These are phyloP conservation scores for Chaetura pelagica DNA, from an alignment of 2,113 vertebrate species.

Conservation along the genomic window DNA sequence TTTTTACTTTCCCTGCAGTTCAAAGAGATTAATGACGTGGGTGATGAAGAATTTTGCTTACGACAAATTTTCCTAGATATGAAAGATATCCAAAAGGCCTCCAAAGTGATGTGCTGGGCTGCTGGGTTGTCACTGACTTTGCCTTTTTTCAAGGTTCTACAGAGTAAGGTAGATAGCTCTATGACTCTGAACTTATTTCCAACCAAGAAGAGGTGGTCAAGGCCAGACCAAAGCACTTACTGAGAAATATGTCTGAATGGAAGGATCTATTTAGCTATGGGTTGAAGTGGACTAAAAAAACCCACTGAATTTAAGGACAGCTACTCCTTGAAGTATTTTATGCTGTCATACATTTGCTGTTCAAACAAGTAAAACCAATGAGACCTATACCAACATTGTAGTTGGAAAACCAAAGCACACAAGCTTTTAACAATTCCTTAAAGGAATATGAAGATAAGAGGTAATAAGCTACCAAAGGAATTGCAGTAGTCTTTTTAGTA, in stretches of 20 bases:
- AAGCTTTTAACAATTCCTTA: background rate
- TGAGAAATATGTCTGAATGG: background rate
- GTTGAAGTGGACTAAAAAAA: background rate
- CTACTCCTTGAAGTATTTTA: background rate
- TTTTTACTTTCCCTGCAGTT: constrained; percentile 40
- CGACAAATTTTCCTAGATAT: background rate
- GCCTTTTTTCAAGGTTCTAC: background rate
- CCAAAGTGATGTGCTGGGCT: background rate
- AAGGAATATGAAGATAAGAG: background rate
- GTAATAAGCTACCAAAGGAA: background rate
- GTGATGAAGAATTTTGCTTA: background rate
- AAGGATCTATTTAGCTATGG: background rate
- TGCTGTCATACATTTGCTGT: background rate
- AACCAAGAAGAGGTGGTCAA: background rate
- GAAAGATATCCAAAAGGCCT: background rate
- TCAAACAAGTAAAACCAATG: background rate
- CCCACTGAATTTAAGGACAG: fast-evolving
- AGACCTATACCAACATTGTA: background rate
- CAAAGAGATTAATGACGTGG: background rate
- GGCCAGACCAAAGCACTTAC: background rate
- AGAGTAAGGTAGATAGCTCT: fast-evolving
- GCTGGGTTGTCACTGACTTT: background rate
- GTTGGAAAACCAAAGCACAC: background rate
- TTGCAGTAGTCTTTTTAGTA: background rate
- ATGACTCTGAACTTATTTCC: background rate